phyloP scores from a whole-genome alignment of 2,888 invertebrate genomes.

The Ophraella communa region DNA sequence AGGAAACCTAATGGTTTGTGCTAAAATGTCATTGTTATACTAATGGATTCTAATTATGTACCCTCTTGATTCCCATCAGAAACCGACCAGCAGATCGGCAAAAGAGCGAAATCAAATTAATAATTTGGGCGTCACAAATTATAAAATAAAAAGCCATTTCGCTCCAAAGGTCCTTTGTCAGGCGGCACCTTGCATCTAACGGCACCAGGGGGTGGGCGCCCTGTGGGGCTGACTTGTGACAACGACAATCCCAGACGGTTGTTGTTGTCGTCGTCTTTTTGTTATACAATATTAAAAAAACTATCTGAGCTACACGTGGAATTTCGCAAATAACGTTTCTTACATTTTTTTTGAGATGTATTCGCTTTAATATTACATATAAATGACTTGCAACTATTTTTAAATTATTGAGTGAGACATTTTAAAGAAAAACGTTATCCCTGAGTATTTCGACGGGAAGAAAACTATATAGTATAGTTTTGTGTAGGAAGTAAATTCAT shows the following conservation, averaged over 20 bases:
- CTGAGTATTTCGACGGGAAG: no score
- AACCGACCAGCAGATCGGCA: constrained; percentile 8
- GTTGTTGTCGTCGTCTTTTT: constrained; percentile 17
- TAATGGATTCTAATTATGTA: constrained; percentile 30
- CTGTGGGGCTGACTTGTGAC: constrained; percentile 52
- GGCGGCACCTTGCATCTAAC: constrained; percentile 53
- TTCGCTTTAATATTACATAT: no score
- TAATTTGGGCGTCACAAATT: constrained; percentile 41
- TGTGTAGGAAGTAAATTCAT: no score
- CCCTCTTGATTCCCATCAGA: constrained; percentile 25
- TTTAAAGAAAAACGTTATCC: no score
- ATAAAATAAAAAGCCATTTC: constrained; percentile 44
- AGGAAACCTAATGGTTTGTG: neutral
- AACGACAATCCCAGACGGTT: constrained; percentile 47
- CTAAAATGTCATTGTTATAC: constrained; percentile 25
- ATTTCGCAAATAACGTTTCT: neutral
- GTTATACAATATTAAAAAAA: constrained; percentile 1
- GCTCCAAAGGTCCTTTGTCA: constrained; percentile 50
- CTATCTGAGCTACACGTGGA: neutral
- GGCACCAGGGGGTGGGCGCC: constrained; percentile 52
- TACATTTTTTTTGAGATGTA: neutral
- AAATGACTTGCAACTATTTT: no score
- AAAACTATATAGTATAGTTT: no score
- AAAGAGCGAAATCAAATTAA: constrained; percentile 37
- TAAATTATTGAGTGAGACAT: no score